phyloP scores from a whole-genome alignment of 2,888 invertebrate species.

The Cremastobaeus sp. region DNA sequence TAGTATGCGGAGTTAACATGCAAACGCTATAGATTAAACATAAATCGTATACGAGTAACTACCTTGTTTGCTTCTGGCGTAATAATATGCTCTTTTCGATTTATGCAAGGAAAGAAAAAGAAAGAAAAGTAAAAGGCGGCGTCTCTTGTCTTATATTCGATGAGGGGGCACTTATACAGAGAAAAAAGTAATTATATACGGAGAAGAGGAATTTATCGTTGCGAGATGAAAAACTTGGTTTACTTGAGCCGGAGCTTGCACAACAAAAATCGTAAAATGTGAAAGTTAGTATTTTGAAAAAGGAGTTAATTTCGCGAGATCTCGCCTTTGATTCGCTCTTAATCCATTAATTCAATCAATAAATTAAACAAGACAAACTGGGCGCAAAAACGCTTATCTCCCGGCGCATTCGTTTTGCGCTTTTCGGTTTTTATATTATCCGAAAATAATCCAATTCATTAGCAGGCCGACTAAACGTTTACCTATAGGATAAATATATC shows the following conservation, averaged over 20 bases:
- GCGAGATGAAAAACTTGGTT: conserved; percentile 57
- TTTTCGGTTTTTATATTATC: no score
- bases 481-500: no score
- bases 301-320: conserved; percentile 25
- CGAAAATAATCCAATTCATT: no score
- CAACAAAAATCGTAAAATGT: conserved; percentile 51
- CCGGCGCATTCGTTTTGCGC: not conserved
- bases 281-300: conserved; percentile 34
- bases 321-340: no score
- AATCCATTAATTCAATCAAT: no score
- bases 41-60: conserved; percentile 65
- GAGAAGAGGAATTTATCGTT: conserved; percentile 58
- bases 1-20: conserved; percentile 61
- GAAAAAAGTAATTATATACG: conserved; percentile 61
- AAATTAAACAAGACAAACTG: no score
- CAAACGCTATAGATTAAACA: conserved; percentile 65
- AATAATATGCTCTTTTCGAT: conserved; percentile 63
- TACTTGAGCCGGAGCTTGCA: conserved; percentile 38
- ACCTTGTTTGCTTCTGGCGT: conserved; percentile 63
- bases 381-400: no score
- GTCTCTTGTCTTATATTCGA: conserved; percentile 58
- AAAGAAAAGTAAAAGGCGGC: conserved; percentile 38
- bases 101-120: conserved; percentile 46
- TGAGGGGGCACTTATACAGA: conserved; percentile 55
- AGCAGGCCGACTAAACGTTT: no score